Evolutionary conservation across 2,113 vertebrate genomes (phyloP).

Genomic region (Amazona guildingii): DNA sequence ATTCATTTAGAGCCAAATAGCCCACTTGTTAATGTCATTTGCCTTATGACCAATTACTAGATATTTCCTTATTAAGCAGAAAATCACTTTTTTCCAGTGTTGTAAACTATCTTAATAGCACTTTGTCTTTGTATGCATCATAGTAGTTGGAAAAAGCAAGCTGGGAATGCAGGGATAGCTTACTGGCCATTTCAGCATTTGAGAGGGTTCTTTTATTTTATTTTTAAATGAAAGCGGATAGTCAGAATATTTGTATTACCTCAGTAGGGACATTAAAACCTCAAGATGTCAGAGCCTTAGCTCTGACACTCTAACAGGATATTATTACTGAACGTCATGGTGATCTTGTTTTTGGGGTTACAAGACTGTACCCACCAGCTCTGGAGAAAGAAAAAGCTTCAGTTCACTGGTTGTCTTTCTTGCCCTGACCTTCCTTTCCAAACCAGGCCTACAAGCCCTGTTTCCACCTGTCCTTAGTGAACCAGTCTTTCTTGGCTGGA

Average conservation of each 20-base stretch:
- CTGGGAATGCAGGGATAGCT: not conserved
- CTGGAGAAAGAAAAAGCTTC: not conserved
- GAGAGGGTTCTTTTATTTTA: not conserved
- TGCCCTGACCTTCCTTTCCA: not conserved
- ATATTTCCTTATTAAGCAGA: constrained; percentile 58
- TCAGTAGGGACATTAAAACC: not conserved
- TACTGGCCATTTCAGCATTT: not conserved
- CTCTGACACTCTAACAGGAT: not conserved
- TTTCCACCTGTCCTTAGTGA: not conserved
- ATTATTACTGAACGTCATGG: not conserved
- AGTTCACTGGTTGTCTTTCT: not conserved
- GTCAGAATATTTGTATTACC: not conserved
- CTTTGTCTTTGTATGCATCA: not conserved
- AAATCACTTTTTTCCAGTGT: not conserved
- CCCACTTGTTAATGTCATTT: constrained; percentile 29
- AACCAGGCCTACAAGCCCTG: not conserved
- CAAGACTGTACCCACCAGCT: not conserved
- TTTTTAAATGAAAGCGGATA: not conserved
- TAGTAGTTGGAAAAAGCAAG: not conserved
- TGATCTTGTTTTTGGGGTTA: not conserved
- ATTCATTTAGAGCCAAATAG: constrained; percentile 46
- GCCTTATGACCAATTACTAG: constrained; percentile 56
- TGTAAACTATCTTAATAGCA: constrained; percentile 24
- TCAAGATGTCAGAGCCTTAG: not conserved
- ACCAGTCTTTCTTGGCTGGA: not conserved